These are phyloP conservation scores for Etheostoma nigrum DNA, from an alignment of 2,797 vertebrate genomes.

Conservation along the genomic window DNA sequence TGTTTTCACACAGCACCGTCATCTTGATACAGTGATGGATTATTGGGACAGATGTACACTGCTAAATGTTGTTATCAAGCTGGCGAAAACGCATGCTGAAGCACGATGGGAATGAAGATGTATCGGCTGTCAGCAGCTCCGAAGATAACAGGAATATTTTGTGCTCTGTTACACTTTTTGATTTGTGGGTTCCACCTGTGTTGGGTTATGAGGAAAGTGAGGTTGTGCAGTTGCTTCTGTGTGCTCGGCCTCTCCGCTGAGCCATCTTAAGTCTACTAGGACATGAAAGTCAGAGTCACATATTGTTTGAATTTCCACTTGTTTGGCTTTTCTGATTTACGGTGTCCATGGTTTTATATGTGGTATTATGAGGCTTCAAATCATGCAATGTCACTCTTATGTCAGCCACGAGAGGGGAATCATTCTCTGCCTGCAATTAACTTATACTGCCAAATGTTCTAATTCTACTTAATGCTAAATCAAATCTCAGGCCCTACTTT, in stretches of 20 bases:
- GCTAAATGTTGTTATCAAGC: conserved; percentile 66
- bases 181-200: conserved; percentile 79
- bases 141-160: conserved; percentile 73
- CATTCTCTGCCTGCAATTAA: conserved; percentile 58
- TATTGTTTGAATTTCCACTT: conserved; percentile 70
- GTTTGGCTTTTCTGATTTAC: conserved; percentile 53
- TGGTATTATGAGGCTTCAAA: conserved; percentile 53
- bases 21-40: conserved; percentile 63
- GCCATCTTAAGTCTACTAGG: conserved; percentile 22
- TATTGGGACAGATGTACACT: conserved; percentile 60
- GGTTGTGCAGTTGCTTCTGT: conserved; percentile 52
- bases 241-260: conserved; percentile 26
- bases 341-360: conserved; percentile 11
- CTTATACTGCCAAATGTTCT: conserved; percentile 62
- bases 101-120: conserved; percentile 69
- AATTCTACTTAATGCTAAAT: conserved; percentile 75
- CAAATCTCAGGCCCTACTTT: conserved; percentile 70
- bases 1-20: conserved; percentile 54
- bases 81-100: conserved; percentile 47
- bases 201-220: conserved; percentile 53
- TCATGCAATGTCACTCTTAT: conserved; percentile 58
- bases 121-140: conserved; percentile 66
- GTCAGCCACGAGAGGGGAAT: conserved; percentile 53
- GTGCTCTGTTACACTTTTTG: conserved; percentile 61
- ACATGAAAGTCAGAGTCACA: conserved; percentile 59